These are phyloP conservation scores for Anoura caudifer DNA, from an alignment of 2,113 vertebrate species.

Conservation along the genomic window DNA sequence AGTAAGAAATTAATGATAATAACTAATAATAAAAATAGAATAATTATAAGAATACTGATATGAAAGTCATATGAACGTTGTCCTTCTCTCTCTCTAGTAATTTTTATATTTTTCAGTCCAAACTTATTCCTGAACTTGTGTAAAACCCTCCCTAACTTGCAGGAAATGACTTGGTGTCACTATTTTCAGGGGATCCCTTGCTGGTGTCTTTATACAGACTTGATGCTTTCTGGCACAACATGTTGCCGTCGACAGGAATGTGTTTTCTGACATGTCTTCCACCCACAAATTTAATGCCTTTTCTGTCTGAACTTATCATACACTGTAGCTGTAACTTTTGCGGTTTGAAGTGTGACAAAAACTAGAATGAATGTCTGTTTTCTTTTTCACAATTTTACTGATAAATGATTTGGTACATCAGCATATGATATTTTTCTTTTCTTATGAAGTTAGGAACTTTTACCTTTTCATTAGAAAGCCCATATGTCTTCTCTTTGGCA, in stretches of 20 bases:
- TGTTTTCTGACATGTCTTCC: not conserved
- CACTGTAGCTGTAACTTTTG: not conserved
- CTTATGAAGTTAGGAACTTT: not conserved
- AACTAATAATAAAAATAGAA: not conserved
- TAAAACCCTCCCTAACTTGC: not conserved
- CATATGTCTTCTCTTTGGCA: not conserved
- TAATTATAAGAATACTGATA: not conserved
- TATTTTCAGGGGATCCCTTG: not conserved
- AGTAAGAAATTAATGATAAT: not conserved
- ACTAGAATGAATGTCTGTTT: not conserved
- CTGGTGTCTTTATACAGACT: not conserved
- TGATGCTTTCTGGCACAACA: not conserved
- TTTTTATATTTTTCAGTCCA: not conserved
- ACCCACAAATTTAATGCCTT: not conserved
- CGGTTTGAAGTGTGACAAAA: not conserved
- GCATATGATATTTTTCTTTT: not conserved
- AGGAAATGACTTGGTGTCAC: not conserved
- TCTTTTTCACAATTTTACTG: not conserved
- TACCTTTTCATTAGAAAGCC: not conserved
- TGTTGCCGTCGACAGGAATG: not conserved
- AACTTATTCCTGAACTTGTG: not conserved
- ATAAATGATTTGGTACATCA: not conserved
- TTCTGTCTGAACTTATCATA: not conserved
- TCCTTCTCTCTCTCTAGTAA: not conserved
- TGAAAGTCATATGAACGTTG: not conserved